Base-by-base conservation (phyloP, 2,888 invertebrate genomes). In the Ophion ellenae region DNA sequence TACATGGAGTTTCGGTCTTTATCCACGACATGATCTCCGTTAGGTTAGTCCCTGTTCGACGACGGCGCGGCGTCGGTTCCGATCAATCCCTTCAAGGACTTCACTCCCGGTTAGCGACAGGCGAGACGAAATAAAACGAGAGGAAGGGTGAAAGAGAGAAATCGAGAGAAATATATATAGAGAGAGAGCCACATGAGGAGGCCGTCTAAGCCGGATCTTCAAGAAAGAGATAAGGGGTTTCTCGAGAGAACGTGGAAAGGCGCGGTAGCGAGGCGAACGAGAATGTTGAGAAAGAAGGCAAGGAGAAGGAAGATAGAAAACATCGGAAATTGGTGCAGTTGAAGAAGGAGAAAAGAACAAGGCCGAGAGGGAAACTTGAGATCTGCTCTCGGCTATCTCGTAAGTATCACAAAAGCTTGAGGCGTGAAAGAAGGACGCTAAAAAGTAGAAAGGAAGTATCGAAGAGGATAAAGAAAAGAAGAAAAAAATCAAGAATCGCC, bases 71-170 rank as follows among this genome's bases (percentile, higher is more conserved):
- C 87, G 87, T 88, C 87, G 89, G 87, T 89, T 89, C 88, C 90
- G 90, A 90, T 89, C 90, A 90, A 90, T 90, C 90, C 88, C 90
- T 88, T 90, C 90, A 90, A 90, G 90, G 90, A 88, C 90, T 89
- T 89, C 85, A 78, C 87, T 88, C 87, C 86, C 87, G 87, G 89
- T 90, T 87, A 87, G 89, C 82, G 77, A 86, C 83, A 81, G 69
- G 81, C 83, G 83, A 80, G 83, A 73, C 61, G 86, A 87, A 87
- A 87, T 89, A 87, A 89, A 90, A 89, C 85, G 88, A 86, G 86
- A 66, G 83, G 82, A 57, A 59, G 69, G 59, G 73, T 57, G 76
- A 66, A 74, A 78, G 70, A 71, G 77, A 75, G 71, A 79, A 70
- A 75, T 66, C 64, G 67, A 70, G 77, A 70, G 63, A 64, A 75